Evolutionary conservation across 2,113 vertebrate species (phyloP), one percentile per base, ranked within the genome.

Genomic region (Coreoperca whiteheadi): DNA sequence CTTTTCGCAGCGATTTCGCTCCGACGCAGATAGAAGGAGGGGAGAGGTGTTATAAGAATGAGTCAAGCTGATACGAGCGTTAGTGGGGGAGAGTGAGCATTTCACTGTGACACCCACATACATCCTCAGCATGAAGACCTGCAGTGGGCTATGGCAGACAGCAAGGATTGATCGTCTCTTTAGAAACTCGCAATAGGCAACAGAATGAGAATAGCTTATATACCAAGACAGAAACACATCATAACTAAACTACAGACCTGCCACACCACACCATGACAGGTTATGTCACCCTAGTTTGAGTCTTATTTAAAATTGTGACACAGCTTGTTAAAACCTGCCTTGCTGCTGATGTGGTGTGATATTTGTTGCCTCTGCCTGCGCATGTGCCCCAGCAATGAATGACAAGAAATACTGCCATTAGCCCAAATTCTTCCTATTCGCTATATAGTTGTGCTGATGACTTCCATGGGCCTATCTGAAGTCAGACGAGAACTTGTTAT

Each of bases 21-120:
- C 28, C 39, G 5, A n/a, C 76, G 67, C 56, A 65, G 79, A 82
- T 32, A 37, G 78, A 20, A 82, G 82, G 81, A 88, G 82, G 81
- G 82, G 77, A 69, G 67, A 1, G 71, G 25, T 79, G 77, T 54
- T 56, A 87, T 79, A 59, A 83, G 79, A 81, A 89, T 90, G 91
- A 93, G 86, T 94, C 92, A 91, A 84, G 84, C 67, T 84, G 78
- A 64, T 72, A 50, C 50, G 79, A 34, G 71, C 76, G 34, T 68
- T 53, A 59, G 91, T 89, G 88, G 89, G 91, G 51, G 87, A 81
- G 82, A 74, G 80, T 72, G 77, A 87, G 67, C 76, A 57, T 88
- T 88, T 86, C 77, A 82, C 83, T 75, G 82, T 43, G 83, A 91
- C 87, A 69, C 91, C 87, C 85, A 91, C 93, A 69, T 77, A 91